Percentiles rank a stretch among this genome's conserved stretches.
These are phyloP conservation scores for Chrysochloris asiatica DNA, from an alignment of 2,113 vertebrate genomes.

Conservation along the genomic window DNA sequence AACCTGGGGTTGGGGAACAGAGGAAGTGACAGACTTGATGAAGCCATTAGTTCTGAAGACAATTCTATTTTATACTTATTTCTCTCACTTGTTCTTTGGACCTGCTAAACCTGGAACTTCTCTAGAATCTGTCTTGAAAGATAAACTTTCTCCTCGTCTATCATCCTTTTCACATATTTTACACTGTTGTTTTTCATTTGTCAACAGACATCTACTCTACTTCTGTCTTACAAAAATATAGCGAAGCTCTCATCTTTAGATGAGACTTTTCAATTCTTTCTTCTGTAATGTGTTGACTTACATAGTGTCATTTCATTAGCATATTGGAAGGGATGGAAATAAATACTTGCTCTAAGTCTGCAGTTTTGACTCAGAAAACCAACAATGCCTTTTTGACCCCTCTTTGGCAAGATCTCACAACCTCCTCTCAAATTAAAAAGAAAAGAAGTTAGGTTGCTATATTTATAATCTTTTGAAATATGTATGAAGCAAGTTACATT, in stretches of 20 bases:
- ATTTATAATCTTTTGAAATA: conserved; percentile 71
- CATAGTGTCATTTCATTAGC: background rate
- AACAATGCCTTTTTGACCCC: conserved; percentile 38
- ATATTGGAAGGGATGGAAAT: background rate
- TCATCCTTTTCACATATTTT: background rate
- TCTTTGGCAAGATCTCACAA: conserved; percentile 30
- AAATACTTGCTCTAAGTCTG: background rate
- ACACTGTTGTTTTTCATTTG: background rate
- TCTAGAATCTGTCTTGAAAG: background rate
- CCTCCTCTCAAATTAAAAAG: background rate
- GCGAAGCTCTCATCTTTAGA: background rate
- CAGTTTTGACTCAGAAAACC: conserved; percentile 22
- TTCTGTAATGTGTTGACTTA: conserved; percentile 11
- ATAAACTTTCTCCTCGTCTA: background rate
- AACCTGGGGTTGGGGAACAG: background rate
- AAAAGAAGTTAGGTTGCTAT: conserved; percentile 55
- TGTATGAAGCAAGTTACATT: conserved; percentile 66
- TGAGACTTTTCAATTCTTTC: background rate
- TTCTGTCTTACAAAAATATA: background rate
- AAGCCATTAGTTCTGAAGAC: background rate
- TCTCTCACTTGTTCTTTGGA: background rate
- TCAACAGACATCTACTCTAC: background rate
- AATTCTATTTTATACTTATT: background rate
- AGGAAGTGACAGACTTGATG: background rate
- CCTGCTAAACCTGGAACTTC: background rate